Percentiles rank a stretch among this genome's conserved stretches.
phyloP scores from a whole-genome alignment of 2,888 invertebrate genomes.

The Dynastes tityus region DNA sequence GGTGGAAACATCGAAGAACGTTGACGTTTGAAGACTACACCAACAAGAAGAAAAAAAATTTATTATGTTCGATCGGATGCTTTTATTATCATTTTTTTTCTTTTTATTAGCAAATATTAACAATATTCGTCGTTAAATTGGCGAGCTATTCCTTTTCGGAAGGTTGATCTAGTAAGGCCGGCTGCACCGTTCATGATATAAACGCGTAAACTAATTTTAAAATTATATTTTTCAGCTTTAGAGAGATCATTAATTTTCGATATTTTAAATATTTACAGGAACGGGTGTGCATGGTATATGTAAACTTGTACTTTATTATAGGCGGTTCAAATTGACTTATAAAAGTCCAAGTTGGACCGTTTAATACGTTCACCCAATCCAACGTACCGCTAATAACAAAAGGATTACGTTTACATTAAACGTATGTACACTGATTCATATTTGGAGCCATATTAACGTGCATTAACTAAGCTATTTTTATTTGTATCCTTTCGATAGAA shows the following conservation, averaged over 20 bases:
- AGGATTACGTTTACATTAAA: neutral
- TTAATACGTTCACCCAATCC: conserved; percentile 27
- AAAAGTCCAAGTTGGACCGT: conserved; percentile 22
- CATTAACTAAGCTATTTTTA: no score
- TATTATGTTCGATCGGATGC: no score
- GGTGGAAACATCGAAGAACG: neutral
- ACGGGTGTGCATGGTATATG: conserved; percentile 35
- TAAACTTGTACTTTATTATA: conserved; percentile 44
- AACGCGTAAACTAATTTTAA: conserved; percentile 46
- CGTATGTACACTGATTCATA: neutral
- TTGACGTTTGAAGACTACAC: no score
- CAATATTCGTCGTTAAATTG: conserved; percentile 1
- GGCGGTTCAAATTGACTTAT: conserved; percentile 39
- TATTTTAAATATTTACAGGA: conserved; percentile 51
- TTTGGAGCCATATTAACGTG: no score
- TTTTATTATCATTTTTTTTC: no score
- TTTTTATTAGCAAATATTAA: no score
- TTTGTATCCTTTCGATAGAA: no score
- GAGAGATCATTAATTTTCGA: conserved; percentile 50
- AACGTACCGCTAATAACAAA: neutral
- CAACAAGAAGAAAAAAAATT: no score
- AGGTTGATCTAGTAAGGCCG: neutral
- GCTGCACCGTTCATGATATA: conserved; percentile 21
- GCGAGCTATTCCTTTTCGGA: conserved; percentile 13
- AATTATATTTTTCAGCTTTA: conserved; percentile 46